A percentile compares a stretch with the other conserved stretches of the same genome.
phyloP scores from a whole-genome alignment of 2,113 vertebrate genomes.

The Onychorhynchus coronatus region DNA sequence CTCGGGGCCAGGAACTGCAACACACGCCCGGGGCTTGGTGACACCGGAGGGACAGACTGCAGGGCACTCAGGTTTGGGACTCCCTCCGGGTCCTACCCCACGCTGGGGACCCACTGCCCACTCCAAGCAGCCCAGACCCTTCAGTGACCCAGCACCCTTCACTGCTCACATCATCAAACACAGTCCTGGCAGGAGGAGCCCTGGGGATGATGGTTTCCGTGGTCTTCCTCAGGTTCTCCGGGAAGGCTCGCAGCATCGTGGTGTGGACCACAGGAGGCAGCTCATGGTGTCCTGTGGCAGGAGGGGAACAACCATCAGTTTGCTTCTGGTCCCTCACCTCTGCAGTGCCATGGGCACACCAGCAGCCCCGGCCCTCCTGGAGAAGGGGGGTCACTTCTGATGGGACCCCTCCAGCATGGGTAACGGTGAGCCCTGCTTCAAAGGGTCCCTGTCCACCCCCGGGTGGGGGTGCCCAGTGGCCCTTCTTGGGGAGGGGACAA shows the following conservation, averaged over 20 bases:
- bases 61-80: background rate
- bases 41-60: background rate
- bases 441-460: background rate
- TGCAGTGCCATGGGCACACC: rapidly evolving
- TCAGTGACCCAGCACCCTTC: background rate
- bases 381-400: rapidly evolving
- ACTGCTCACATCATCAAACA: slow-evolving; percentile 65
- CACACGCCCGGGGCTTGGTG: background rate
- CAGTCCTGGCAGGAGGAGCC: background rate
- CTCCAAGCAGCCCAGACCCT: too few species aligned
- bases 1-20: slow-evolving; percentile 61
- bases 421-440: background rate
- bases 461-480: rapidly evolving
- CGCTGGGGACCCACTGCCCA: rapidly evolving
- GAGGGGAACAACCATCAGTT: background rate
- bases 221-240: slow-evolving; percentile 71
- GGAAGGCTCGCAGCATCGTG: slow-evolving; percentile 89
- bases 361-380: background rate
- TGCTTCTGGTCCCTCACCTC: background rate
- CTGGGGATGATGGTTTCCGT: slow-evolving; percentile 75
- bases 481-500: background rate
- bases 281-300: slow-evolving; percentile 86
- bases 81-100: too few species aligned
- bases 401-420: rapidly evolving
- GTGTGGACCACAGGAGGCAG: slow-evolving; percentile 89